Evolutionary conservation across 2,888 invertebrate species (phyloP).

Genomic region (Fragum whitleyi): DNA sequence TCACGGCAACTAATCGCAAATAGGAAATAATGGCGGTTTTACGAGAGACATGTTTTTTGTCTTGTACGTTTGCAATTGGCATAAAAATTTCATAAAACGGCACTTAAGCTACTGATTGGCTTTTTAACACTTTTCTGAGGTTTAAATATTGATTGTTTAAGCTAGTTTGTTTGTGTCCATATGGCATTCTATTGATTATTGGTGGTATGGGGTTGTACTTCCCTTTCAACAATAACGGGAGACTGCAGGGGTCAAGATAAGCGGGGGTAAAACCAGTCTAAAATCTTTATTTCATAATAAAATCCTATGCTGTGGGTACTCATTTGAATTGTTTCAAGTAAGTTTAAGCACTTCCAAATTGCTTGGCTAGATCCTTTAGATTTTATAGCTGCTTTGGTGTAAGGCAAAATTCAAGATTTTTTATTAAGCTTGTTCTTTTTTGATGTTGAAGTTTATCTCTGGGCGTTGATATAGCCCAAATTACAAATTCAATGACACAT

Average conservation of each 20-base stretch:
- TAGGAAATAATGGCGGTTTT: slow-evolving; percentile 30
- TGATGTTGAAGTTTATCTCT: neutral
- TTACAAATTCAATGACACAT: neutral
- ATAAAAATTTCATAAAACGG: slow-evolving; percentile 40
- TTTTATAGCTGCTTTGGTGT: too few species aligned
- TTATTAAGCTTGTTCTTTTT: neutral
- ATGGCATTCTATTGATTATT: neutral
- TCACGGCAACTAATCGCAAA: slow-evolving; percentile 29
- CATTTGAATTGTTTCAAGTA: too few species aligned
- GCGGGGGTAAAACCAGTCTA: too few species aligned
- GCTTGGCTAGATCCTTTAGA: too few species aligned
- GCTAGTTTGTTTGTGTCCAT: too few species aligned
- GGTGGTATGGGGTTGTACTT: neutral
- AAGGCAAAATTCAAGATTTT: too few species aligned
- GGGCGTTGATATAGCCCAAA: neutral
- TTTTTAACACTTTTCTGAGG: slow-evolving; percentile 22
- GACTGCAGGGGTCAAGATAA: too few species aligned
- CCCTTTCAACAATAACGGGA: neutral
- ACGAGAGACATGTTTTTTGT: slow-evolving; percentile 36
- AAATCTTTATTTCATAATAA: too few species aligned
- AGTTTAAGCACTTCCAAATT: too few species aligned
- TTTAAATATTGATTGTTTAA: neutral
- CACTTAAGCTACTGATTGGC: slow-evolving; percentile 32
- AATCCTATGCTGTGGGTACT: too few species aligned
- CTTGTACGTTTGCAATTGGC: slow-evolving; percentile 25